phyloP scores from a whole-genome alignment of 2,797 vertebrate genomes.

The Okamejei kenojei region DNA sequence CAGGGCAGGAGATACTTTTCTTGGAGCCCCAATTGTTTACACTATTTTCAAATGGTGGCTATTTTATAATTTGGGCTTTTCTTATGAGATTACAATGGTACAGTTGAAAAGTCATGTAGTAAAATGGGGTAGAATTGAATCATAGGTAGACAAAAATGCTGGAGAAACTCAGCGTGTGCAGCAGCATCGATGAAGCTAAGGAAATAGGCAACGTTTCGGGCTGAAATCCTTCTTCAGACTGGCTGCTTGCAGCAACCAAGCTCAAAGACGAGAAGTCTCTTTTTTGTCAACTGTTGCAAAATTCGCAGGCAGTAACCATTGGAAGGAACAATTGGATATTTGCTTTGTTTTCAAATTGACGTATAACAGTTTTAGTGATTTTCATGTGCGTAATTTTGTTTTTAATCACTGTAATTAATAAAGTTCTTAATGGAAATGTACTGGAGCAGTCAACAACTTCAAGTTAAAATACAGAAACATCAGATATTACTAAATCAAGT shows the following conservation, averaged over 20 bases:
- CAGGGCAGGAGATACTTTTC: neutral
- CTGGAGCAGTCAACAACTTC: neutral
- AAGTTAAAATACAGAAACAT: conserved; percentile 12
- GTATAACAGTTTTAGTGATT: neutral
- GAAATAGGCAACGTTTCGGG: too few relatives aligned
- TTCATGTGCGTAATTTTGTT: neutral
- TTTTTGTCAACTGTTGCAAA: neutral
- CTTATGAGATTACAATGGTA: neutral
- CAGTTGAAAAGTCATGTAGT: too few relatives aligned
- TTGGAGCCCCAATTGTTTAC: neutral
- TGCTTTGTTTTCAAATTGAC: neutral
- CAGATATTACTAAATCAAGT: neutral
- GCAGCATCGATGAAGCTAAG: too few relatives aligned
- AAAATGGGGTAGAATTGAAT: neutral
- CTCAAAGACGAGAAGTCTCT: neutral
- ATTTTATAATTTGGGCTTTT: neutral
- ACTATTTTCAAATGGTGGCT: neutral
- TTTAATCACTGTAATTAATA: neutral
- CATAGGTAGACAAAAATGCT: too few relatives aligned
- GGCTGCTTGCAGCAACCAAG: neutral
- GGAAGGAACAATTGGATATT: neutral
- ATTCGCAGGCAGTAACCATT: neutral
- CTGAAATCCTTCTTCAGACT: too few relatives aligned
- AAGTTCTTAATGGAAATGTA: neutral
- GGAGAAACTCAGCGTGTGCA: too few relatives aligned